phyloP scores from a whole-genome alignment of 2,113 vertebrate genomes.

The Solea senegalensis region DNA sequence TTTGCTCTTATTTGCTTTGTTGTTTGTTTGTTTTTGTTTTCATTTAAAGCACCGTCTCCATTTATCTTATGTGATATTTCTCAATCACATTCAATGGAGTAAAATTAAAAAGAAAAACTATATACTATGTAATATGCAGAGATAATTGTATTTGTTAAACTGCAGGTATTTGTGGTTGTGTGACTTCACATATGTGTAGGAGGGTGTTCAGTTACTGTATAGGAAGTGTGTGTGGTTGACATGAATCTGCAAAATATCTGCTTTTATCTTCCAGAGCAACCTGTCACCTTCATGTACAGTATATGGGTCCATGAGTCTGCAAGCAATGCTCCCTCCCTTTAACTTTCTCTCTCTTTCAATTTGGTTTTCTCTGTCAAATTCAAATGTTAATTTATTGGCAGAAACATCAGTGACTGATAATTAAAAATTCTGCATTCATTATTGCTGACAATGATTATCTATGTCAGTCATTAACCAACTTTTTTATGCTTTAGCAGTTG shows the following conservation, averaged over 20 bases:
- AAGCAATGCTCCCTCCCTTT: slow-evolving; percentile 6
- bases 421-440: neutral
- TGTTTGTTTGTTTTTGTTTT: neutral
- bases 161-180: slow-evolving; percentile 14
- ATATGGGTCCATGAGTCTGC: slow-evolving; percentile 48
- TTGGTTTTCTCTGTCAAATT: slow-evolving; percentile 7
- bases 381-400: neutral
- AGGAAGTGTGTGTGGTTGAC: slow-evolving; percentile 67
- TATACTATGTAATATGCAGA: slow-evolving; percentile 18
- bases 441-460: neutral
- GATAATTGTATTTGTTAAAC: neutral
- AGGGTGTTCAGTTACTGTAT: slow-evolving; percentile 51
- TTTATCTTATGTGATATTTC: too few species aligned
- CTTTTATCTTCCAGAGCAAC: slow-evolving; percentile 31
- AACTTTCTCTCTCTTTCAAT: neutral
- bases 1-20: slow-evolving; percentile 17
- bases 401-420: neutral
- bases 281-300: slow-evolving; percentile 24
- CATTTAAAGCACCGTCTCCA: neutral
- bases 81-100: too few species aligned
- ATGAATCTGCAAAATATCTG: slow-evolving; percentile 61
- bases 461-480: neutral
- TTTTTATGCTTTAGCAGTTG: neutral
- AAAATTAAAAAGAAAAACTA: slow-evolving; percentile 24
- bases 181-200: slow-evolving; percentile 36